Conservation (phyloP, 2,797 vertebrate species). For the Hafferia zeledoni region DNA sequence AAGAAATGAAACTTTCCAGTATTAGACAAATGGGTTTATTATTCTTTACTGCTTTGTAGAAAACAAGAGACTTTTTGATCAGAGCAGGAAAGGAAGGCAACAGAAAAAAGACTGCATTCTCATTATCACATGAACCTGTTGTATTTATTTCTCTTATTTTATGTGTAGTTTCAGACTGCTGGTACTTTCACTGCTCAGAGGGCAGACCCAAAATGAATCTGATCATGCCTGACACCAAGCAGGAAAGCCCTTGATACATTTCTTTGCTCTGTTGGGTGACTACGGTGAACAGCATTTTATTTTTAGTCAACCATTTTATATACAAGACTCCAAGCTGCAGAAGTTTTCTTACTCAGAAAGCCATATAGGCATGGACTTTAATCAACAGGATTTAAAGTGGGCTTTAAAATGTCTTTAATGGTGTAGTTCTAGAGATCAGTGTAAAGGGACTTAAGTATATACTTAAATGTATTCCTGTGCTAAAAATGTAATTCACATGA, state of each 20-base stretch:
- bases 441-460: background rate
- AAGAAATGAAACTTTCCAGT: background rate
- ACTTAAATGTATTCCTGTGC: background rate
- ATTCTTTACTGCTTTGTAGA: background rate
- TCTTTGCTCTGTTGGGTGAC: background rate
- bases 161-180: background rate
- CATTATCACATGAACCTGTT: background rate
- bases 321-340: background rate
- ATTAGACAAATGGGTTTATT: background rate
- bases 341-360: background rate
- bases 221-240: background rate
- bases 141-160: background rate
- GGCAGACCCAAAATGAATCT: background rate
- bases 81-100: background rate
- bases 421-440: background rate
- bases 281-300: background rate
- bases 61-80: background rate
- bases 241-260: background rate
- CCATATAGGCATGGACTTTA: background rate
- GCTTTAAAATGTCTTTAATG: conserved; percentile 17
- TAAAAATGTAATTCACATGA: background rate
- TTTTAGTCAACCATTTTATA: background rate
- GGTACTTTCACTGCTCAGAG: background rate
- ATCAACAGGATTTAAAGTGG: conserved; percentile 6
- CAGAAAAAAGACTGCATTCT: background rate